Conservation (phyloP, 2,888 invertebrate genomes). For the Frankliniella intonsa region DNA sequence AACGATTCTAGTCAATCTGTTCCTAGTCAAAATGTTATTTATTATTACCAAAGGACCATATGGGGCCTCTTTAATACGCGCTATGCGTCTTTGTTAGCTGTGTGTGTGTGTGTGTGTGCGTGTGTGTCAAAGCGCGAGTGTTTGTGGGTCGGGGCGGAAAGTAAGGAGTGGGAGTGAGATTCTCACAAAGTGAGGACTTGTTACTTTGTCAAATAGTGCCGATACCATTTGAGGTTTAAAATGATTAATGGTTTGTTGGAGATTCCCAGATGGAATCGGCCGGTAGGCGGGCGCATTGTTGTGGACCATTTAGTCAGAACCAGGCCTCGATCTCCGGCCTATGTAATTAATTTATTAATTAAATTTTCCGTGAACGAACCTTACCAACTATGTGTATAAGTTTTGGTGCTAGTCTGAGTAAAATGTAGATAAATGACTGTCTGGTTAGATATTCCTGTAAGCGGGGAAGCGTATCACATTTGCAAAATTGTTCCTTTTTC, state of each 20-base stretch:
- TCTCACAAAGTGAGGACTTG: no score
- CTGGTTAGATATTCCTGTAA: background rate
- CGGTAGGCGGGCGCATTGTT: background rate
- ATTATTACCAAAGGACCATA: background rate
- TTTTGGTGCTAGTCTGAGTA: background rate
- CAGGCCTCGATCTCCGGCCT: slow-evolving; percentile 10
- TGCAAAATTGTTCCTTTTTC: background rate
- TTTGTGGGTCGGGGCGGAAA: no score
- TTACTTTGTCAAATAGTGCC: no score
- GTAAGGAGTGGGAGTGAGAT: no score
- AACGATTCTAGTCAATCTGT: background rate
- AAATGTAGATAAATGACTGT: background rate
- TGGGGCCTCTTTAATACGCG: background rate
- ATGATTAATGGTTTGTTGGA: no score
- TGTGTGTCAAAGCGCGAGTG: no score
- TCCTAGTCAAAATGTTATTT: slow-evolving; percentile 17
- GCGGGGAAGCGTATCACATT: background rate
- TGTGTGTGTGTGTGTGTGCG: no score
- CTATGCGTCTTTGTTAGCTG: no score
- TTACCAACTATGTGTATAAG: background rate
- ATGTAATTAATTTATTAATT: background rate
- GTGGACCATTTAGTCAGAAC: slow-evolving; percentile 5
- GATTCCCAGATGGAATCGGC: no score
- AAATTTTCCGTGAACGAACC: background rate
- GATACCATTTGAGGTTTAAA: no score